Percentiles rank a stretch among this genome's conserved stretches.
phyloP scores from a whole-genome alignment of 2,113 vertebrate species.

The Oreochromis niloticus region DNA sequence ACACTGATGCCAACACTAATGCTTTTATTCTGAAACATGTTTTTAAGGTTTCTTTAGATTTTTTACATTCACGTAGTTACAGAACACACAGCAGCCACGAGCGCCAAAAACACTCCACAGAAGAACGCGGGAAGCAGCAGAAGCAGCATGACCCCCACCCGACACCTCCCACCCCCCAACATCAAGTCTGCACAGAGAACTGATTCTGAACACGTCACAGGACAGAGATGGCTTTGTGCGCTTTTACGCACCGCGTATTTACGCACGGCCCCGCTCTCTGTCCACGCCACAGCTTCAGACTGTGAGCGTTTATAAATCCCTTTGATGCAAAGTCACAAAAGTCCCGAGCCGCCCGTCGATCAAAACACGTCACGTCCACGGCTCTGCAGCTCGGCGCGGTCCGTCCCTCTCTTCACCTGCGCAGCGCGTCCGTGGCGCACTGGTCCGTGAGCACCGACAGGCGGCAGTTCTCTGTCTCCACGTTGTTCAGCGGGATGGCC shows the following conservation, averaged over 20 bases:
- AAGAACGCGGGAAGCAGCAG: neutral
- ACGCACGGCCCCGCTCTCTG: neutral
- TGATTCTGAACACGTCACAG: neutral
- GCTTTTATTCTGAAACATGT: slow-evolving; percentile 13
- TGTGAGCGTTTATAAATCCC: neutral
- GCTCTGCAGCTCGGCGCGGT: neutral
- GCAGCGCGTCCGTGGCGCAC: slow-evolving; percentile 18
- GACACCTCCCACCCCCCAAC: neutral
- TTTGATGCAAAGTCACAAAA: neutral
- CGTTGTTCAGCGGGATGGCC: slow-evolving; percentile 53
- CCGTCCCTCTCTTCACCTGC: neutral
- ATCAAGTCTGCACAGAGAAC: neutral
- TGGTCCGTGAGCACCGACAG: slow-evolving; percentile 53
- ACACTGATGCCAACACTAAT: neutral
- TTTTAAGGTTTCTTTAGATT: neutral
- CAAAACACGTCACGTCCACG: neutral
- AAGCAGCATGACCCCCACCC: neutral
- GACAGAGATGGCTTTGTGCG: neutral
- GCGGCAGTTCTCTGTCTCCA: slow-evolving; percentile 61
- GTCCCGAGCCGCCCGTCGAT: fast-evolving
- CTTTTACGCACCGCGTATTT: neutral
- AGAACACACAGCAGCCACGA: neutral
- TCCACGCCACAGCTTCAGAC: neutral
- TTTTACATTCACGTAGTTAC: slow-evolving; percentile 27
- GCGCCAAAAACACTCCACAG: neutral